Evolutionary conservation across 2,888 invertebrate genomes (phyloP), one percentile per base, ranked within the genome.

Genomic region (Drosophila falleni): DNA sequence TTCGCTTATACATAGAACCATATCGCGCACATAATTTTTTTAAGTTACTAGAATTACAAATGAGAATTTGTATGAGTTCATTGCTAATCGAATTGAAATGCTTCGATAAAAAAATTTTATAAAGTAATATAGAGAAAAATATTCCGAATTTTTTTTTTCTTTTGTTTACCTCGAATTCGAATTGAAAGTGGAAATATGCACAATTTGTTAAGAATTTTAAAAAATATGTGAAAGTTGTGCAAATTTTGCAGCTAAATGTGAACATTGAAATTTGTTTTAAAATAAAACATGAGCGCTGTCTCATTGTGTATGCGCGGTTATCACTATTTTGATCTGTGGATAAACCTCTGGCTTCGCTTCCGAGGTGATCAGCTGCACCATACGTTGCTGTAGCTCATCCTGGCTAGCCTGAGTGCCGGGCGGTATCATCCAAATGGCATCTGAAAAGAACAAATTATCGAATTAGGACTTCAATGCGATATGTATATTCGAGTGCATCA

Each of bases 271-370:
- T 26, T 23, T 13, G 19, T 26, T 44, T 26, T n/a, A 44, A 50
- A 50, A 19, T 33, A 35, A 35, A 50, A 50, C 35, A 9, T 50
- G 35, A 42, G 16, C 56, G 39, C 29, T 49, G 37, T 44, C 70
- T 91, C 88, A 92, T 90, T 92, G 92, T 81, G 92, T 91, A 87
- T 89, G 92, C 81, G 91, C 90, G 62, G 91, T 90, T 92, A 92
- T 92, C 91, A 92, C 92, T 91, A 92, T 90, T 81, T 92, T 92
- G 70, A 92, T 90, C 90, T 92, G 92, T 74, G 92, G 92, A 81
- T 89, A 91, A 74, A 88, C 88, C 73, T 92, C 92, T 59, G 91
- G 91, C 66, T 88, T 91, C 54, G 89, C 83, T 65, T 91, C 85
- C 47, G 90, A 84, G 63, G 92, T 92, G 59, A 91, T 90, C 61